Conservation (phyloP, 1,140 invertebrate species). For the Papilio glaucus region DNA sequence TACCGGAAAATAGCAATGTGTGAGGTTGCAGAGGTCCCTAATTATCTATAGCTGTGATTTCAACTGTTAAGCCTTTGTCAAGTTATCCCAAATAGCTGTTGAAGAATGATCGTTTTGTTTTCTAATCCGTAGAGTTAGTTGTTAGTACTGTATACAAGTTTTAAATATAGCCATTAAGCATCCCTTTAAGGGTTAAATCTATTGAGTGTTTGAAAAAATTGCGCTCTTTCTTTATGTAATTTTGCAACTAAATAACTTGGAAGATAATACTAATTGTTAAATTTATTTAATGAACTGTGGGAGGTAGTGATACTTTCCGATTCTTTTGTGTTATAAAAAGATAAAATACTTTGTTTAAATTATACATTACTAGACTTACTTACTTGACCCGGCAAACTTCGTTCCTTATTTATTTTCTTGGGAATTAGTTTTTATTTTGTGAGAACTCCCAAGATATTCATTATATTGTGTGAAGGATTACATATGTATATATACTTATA, state of each 20-base stretch:
- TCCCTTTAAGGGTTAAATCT: conserved; percentile 14
- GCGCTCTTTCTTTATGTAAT: not conserved
- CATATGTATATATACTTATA: too few relatives aligned
- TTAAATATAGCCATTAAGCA: not conserved
- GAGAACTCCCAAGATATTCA: too few relatives aligned
- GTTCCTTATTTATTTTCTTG: too few relatives aligned
- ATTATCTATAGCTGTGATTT: conserved; percentile 54
- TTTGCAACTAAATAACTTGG: conserved; percentile 9
- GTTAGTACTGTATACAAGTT: not conserved
- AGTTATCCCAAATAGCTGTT: conserved; percentile 46
- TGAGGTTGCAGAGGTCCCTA: conserved; percentile 44
- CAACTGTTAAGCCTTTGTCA: conserved; percentile 53
- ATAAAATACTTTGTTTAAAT: too few relatives aligned
- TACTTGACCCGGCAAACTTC: too few relatives aligned
- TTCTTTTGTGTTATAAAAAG: not conserved
- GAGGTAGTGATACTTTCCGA: not conserved
- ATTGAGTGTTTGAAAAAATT: not conserved
- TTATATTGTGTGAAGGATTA: too few relatives aligned
- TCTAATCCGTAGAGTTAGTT: conserved; percentile 47
- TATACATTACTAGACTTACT: too few relatives aligned
- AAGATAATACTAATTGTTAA: conserved; percentile 18
- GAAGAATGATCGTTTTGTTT: conserved; percentile 49
- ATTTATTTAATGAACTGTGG: not conserved
- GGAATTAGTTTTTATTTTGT: too few relatives aligned
- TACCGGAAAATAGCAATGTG: conserved; percentile 53